A percentile compares a stretch with the other conserved stretches of the same genome.
phyloP scores from a whole-genome alignment of 2,888 invertebrate species.

The Eupithecia abbreviata region DNA sequence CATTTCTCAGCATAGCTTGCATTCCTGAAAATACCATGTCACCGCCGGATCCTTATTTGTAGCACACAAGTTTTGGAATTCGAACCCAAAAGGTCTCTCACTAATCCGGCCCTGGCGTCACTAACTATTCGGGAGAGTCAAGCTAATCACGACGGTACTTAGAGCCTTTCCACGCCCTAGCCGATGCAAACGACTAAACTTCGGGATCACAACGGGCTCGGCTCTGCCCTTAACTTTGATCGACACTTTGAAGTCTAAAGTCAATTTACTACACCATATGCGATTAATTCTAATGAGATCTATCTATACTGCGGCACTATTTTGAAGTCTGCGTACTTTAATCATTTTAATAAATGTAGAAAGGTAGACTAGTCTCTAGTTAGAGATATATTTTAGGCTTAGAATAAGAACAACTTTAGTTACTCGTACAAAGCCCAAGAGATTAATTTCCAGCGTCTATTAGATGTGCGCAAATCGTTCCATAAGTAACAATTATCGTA shows the following conservation, averaged over 20 bases:
- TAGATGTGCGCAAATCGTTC: constrained; percentile 19
- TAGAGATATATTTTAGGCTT: neutral
- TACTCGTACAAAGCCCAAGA: constrained; percentile 3
- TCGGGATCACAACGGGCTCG: constrained; percentile 70
- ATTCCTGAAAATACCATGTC: neutral
- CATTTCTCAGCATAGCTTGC: neutral
- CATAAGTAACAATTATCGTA: constrained; percentile 15
- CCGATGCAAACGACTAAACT: constrained; percentile 79
- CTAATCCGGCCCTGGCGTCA: constrained; percentile 45
- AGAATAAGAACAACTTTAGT: constrained; percentile 2
- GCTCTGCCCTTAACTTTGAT: constrained; percentile 74
- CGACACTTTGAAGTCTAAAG: constrained; percentile 72
- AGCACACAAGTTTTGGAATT: constrained; percentile 2
- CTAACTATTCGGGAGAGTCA: constrained; percentile 55
- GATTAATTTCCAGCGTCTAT: constrained; percentile 12
- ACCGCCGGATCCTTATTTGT: neutral
- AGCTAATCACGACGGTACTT: constrained; percentile 70
- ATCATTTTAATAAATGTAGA: neutral
- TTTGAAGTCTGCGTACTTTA: constrained; percentile 7
- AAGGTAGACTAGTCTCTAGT: neutral
- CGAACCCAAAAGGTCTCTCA: constrained; percentile 5
- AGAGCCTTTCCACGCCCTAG: constrained; percentile 72
- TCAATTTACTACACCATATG: constrained; percentile 57
- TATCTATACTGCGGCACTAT: neutral
- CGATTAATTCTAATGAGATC: constrained; percentile 31